Evolutionary conservation across 2,113 vertebrate species (phyloP).

Genomic region (Cottus gobio): DNA sequence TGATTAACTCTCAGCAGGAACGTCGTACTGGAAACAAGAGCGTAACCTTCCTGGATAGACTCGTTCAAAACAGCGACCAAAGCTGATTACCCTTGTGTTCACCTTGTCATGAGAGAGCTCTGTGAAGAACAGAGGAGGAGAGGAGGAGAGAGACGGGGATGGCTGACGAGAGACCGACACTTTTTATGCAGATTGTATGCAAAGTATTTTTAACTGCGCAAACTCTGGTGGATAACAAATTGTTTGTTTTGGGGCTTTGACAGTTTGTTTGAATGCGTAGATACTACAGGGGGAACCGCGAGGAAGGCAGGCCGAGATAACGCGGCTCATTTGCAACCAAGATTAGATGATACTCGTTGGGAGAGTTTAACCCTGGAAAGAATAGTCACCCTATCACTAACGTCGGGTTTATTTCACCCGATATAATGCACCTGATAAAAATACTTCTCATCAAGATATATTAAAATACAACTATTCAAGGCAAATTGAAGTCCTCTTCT

Average conservation of each 20-base stretch:
- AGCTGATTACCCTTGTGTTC: slow-evolving; percentile 76
- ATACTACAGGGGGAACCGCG: slow-evolving; percentile 48
- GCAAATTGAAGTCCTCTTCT: no score
- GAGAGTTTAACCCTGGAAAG: no score
- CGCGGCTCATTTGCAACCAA: slow-evolving; percentile 63
- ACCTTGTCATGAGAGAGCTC: slow-evolving; percentile 72
- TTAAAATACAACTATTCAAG: no score
- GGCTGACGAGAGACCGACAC: slow-evolving; percentile 50
- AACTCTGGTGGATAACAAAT: slow-evolving; percentile 76
- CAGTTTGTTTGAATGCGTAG: slow-evolving; percentile 81
- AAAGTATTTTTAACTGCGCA: slow-evolving; percentile 76
- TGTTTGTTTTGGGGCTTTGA: slow-evolving; percentile 79
- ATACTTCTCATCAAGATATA: no score
- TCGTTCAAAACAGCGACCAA: slow-evolving; percentile 62
- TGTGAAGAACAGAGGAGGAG: slow-evolving; percentile 32
- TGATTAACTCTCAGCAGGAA: slow-evolving; percentile 45
- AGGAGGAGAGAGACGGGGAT: slow-evolving; percentile 26
- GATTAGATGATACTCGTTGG: slow-evolving; percentile 19
- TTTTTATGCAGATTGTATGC: slow-evolving; percentile 75
- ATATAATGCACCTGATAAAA: no score
- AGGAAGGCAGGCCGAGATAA: slow-evolving; percentile 52
- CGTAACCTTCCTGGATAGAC: slow-evolving; percentile 50
- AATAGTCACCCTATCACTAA: no score
- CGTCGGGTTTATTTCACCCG: no score
- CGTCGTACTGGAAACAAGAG: slow-evolving; percentile 42